phyloP scores from a whole-genome alignment of 2,797 vertebrate genomes.

The Anguilla megastoma region DNA sequence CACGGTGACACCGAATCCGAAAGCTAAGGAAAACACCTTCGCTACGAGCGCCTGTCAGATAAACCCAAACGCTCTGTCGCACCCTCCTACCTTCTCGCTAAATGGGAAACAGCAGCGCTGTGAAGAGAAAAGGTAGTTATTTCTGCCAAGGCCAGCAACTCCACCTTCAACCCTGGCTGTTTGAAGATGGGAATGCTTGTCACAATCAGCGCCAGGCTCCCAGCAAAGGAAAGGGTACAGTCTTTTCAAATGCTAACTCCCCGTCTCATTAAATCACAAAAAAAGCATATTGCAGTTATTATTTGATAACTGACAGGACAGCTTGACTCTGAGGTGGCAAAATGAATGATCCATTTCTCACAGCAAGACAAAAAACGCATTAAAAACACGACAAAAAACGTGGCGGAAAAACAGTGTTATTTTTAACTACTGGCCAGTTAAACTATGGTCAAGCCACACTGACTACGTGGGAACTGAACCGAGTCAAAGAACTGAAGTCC shows the following conservation, averaged over 20 bases:
- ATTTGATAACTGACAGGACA: not conserved
- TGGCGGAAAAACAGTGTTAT: not conserved
- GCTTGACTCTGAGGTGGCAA: not conserved
- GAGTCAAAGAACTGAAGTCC: not conserved
- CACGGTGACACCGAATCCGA: not conserved
- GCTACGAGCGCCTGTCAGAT: not conserved
- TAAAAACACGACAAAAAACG: not conserved
- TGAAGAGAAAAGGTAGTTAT: conserved; percentile 18
- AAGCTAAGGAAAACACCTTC: not conserved
- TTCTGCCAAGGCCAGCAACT: not conserved
- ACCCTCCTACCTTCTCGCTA: not conserved
- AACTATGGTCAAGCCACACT: not conserved
- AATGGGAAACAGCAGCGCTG: conserved; percentile 6
- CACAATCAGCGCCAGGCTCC: conserved; percentile 19
- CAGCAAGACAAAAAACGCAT: not conserved
- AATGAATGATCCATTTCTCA: not conserved
- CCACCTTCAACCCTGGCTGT: not conserved
- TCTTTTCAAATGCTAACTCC: not conserved
- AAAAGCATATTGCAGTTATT: not conserved
- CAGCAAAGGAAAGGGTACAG: not conserved
- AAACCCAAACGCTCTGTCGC: not conserved
- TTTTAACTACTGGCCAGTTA: not conserved
- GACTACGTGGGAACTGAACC: not conserved
- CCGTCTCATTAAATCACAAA: not conserved
- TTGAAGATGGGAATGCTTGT: conserved; percentile 23